Conservation (phyloP, 2,888 invertebrate species). For the Platycheirus rosarum region DNA sequence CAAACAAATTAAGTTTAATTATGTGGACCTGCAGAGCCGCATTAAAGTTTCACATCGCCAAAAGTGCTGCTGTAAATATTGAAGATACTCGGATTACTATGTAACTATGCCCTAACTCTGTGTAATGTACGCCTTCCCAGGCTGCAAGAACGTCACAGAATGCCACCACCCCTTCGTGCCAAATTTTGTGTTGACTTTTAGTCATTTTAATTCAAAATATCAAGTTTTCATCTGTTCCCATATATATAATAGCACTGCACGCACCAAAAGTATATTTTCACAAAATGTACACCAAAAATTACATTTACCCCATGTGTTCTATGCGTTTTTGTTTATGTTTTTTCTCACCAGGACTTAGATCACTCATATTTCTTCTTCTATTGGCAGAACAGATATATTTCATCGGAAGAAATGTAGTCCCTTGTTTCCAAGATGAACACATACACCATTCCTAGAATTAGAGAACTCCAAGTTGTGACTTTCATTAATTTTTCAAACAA, state of each 20-base stretch:
- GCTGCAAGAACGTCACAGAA: too few relatives aligned
- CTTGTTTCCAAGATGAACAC: too few relatives aligned
- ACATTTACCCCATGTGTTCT: neutral
- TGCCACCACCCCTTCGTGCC: too few relatives aligned
- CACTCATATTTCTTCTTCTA: too few relatives aligned
- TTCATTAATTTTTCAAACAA: slow-evolving; percentile 49
- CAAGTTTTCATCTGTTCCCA: neutral
- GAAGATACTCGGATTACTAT: neutral
- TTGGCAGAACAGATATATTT: too few relatives aligned
- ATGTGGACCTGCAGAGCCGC: slow-evolving; percentile 14
- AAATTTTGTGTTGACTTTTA: neutral
- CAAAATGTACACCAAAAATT: neutral
- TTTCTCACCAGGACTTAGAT: too few relatives aligned
- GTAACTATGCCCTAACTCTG: neutral
- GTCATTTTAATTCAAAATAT: slow-evolving; percentile 18
- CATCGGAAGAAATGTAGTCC: too few relatives aligned
- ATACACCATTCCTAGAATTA: neutral
- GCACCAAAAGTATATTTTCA: neutral
- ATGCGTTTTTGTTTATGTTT: too few relatives aligned
- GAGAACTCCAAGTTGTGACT: neutral
- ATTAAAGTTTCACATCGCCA: slow-evolving; percentile 46
- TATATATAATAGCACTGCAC: neutral
- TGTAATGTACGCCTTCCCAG: too few relatives aligned
- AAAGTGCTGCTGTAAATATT: slow-evolving; percentile 1
- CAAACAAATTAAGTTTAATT: slow-evolving; percentile 48